These are phyloP conservation scores for Eupithecia inturbata DNA, from an alignment of 2,888 invertebrate species.

Conservation along the genomic window DNA sequence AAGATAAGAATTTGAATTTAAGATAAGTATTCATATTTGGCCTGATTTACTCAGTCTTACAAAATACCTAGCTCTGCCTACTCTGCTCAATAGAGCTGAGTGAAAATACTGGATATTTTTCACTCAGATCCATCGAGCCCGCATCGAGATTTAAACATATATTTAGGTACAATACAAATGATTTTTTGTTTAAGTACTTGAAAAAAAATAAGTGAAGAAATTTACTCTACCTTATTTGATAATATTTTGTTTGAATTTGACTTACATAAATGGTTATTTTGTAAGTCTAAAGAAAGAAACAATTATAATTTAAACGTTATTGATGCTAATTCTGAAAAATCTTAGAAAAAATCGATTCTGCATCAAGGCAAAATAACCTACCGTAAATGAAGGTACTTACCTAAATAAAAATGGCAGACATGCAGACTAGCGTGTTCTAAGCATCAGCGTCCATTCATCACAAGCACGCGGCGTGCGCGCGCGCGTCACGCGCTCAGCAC, in stretches of 20 bases:
- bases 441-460: conserved; percentile 49
- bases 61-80: neutral
- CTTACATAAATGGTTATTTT: neutral
- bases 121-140: too few species aligned
- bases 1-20: neutral
- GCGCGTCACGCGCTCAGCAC: conserved; percentile 48
- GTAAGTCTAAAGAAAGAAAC: neutral
- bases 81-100: neutral
- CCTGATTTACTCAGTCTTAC: neutral
- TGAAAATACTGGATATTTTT: too few species aligned
- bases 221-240: neutral
- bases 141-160: too few species aligned
- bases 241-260: neutral
- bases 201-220: neutral
- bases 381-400: neutral
- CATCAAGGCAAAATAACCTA: neutral
- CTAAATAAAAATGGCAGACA: conserved; percentile 11
- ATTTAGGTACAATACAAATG: too few species aligned
- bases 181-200: neutral
- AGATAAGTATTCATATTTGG: neutral
- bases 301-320: neutral
- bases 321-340: neutral
- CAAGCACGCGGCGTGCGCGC: conserved; percentile 65
- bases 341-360: neutral
- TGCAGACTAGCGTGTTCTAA: conserved; percentile 27